Evolutionary conservation across 2,113 vertebrate species (phyloP).

Genomic region (Agapornis roseicollis): DNA sequence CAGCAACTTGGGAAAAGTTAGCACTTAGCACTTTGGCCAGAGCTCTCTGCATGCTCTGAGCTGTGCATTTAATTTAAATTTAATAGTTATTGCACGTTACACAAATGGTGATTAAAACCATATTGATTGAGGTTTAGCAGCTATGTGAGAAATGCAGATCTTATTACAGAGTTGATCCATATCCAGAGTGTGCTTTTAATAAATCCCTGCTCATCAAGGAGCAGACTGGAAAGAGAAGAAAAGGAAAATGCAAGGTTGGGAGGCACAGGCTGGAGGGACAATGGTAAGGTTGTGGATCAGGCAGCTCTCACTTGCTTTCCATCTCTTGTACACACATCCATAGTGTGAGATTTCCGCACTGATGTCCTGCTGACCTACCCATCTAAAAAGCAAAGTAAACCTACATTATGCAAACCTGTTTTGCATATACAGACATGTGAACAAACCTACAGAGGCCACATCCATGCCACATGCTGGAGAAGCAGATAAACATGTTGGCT

Average conservation of each 20-base stretch:
- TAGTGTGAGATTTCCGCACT: fast-evolving
- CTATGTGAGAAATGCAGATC: slow-evolving; percentile 24
- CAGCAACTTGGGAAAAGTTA: background rate
- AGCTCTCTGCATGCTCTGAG: background rate
- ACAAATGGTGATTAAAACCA: slow-evolving; percentile 16
- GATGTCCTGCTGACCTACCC: background rate
- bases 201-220: background rate
- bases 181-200: background rate
- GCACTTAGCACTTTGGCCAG: slow-evolving; percentile 8
- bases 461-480: background rate
- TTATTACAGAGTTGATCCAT: background rate
- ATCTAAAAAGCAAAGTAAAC: background rate
- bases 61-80: background rate
- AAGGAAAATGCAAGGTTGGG: background rate
- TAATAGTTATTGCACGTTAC: slow-evolving; percentile 6
- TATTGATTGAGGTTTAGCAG: slow-evolving; percentile 15
- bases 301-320: background rate
- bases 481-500: background rate
- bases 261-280: background rate
- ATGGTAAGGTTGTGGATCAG: fast-evolving
- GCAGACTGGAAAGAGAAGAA: background rate
- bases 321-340: fast-evolving
- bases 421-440: background rate
- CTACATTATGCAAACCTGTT: background rate
- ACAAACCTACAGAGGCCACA: background rate